Base-by-base conservation (phyloP, 1,140 invertebrate genomes). In the Lepidurus packardi region DNA sequence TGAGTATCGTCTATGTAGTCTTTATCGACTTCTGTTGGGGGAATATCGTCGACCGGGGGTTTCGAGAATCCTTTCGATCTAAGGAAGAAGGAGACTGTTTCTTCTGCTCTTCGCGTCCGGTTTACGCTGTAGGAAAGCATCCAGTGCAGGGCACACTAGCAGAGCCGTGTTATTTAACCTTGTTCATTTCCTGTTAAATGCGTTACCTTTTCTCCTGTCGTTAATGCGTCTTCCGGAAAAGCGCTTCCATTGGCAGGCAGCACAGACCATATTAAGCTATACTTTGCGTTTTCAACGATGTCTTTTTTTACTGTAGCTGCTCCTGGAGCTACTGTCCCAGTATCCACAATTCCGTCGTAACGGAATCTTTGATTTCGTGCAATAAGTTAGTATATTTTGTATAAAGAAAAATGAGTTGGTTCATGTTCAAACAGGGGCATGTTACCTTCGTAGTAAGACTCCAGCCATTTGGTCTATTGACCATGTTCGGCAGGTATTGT, bases 81-180 rank as follows among this genome's bases (percentile, higher is more conserved):
- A 16, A 1, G 53, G 53, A 65, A 65, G 9, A 25, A 77, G 43
- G 13, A 8, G 9, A 73, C n/a, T 21, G 75, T 43, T 83, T 65
- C 91, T 80, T 93, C 90, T 2, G 88, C 89, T 77, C 91, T 86
- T 73, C 87, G 79, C 41, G 86, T 85, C 1, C 85, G 84, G 80
- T 92, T 91, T 6, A 92, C 87, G 1, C 90, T 90, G 75, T 87
- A 90, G 6, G 92, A 93, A 21, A 93, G 82, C 90, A 94, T 92
- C 73, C 89, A 88, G 83, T 94, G 92, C 7, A 93, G 83, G 0
- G 90, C 88, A 82, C 92, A 94, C 91, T 65, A 65, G 21, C 34
- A 16, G 6, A 65, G 16, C 8, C 53, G 7, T 21, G 13, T 9
- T 7, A 65, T 65, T 65, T n/a, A 65, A 65, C 53, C 8, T 13